Conservation (phyloP, 2,113 vertebrate species). For the Hyaena hyaena region DNA sequence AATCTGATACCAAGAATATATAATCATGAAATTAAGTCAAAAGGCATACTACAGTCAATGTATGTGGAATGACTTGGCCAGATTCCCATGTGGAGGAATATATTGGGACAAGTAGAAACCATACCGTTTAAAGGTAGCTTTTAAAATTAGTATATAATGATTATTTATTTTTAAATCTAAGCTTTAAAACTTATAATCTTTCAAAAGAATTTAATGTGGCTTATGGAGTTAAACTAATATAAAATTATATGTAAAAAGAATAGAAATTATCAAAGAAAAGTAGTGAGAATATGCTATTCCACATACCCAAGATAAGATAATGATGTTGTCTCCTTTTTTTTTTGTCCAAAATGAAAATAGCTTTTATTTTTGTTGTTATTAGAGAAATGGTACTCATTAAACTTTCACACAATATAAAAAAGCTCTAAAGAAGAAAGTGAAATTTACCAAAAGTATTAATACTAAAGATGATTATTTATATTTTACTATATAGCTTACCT, state of each 20-base stretch:
- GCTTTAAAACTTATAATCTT: slow-evolving; percentile 35
- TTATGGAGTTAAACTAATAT: background rate
- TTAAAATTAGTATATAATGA: slow-evolving; percentile 54
- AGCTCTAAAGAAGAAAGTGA: background rate
- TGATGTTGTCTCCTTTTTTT: background rate
- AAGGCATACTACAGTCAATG: background rate
- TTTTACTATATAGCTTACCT: background rate
- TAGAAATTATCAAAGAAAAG: background rate
- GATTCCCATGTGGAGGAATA: slow-evolving; percentile 14
- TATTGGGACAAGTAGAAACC: slow-evolving; percentile 44
- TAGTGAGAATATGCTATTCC: background rate
- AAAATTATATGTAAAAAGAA: background rate
- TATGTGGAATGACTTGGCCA: background rate
- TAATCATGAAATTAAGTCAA: slow-evolving; percentile 50
- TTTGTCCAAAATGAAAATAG: background rate
- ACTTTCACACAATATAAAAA: background rate
- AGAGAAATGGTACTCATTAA: background rate
- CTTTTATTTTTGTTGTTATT: slow-evolving; percentile 31
- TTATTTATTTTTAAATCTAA: slow-evolving; percentile 12
- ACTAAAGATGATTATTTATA: background rate
- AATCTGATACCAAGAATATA: background rate
- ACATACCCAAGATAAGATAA: background rate
- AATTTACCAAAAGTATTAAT: background rate
- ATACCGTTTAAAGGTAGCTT: background rate
- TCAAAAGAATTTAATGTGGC: background rate